Percentiles rank a stretch among this genome's conserved stretches.
Evolutionary conservation across 2,888 invertebrate species (phyloP).

Genomic region (Cenopis cana): DNA sequence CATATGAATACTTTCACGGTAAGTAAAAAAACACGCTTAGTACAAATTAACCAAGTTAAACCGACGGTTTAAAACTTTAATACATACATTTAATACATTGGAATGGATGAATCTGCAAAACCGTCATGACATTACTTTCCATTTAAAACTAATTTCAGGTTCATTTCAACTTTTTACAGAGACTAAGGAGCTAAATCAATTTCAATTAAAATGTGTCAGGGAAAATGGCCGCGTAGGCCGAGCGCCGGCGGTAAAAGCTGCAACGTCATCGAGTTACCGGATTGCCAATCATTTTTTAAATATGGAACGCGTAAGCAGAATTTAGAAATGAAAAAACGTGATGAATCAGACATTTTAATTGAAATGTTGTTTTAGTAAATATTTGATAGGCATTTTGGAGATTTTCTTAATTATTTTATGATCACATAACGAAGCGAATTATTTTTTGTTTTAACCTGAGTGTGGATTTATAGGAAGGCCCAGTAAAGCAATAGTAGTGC

Average conservation of each 20-base stretch:
- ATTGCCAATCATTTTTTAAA: neutral
- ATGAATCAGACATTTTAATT: neutral
- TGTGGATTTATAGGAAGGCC: no score
- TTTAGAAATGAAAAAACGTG: neutral
- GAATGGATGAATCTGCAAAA: neutral
- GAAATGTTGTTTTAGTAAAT: neutral
- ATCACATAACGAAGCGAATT: no score
- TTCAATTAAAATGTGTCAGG: slow-evolving; percentile 22
- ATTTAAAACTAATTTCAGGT: neutral
- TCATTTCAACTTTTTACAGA: neutral
- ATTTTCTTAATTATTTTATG: neutral
- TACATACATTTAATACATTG: no score
- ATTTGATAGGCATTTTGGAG: neutral
- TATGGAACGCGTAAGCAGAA: neutral
- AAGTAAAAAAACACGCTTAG: no score
- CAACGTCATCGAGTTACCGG: slow-evolving; percentile 4
- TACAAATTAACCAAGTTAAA: no score
- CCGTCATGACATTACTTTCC: neutral
- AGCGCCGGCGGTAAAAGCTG: neutral
- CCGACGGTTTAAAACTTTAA: no score
- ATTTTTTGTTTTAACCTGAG: no score
- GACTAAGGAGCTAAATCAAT: slow-evolving; percentile 19
- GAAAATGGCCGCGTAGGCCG: neutral
- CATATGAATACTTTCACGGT: no score
- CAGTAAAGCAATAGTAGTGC: no score